phyloP scores from a whole-genome alignment of 2,797 vertebrate species.

The Notamacropus eugenii region DNA sequence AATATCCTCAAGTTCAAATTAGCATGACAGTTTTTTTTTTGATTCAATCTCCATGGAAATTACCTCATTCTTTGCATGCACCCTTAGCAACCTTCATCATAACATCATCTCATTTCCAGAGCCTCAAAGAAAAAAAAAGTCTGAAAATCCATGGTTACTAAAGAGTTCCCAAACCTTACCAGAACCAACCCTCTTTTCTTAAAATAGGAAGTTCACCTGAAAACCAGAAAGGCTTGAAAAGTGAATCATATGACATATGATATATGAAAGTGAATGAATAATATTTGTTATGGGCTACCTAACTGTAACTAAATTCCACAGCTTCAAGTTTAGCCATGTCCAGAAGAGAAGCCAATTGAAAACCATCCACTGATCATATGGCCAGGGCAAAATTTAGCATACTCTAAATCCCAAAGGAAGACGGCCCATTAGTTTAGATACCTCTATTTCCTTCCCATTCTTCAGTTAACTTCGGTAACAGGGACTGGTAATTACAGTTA shows the following conservation, averaged over 20 bases:
- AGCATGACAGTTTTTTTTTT: background rate
- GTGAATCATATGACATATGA: background rate
- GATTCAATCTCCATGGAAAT: slow-evolving; percentile 59
- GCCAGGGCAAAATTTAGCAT: background rate
- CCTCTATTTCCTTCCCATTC: background rate
- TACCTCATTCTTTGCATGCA: background rate
- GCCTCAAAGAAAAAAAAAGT: background rate
- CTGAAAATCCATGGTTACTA: slow-evolving; percentile 26
- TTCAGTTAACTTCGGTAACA: background rate
- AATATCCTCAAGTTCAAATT: slow-evolving; percentile 52
- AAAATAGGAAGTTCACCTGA: slow-evolving; percentile 31
- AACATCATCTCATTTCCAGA: slow-evolving; percentile 33
- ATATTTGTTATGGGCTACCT: background rate
- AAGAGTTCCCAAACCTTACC: background rate
- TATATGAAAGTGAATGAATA: background rate
- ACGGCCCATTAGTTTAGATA: background rate
- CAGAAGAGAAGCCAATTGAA: background rate
- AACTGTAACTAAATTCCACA: background rate
- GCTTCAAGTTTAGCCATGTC: background rate
- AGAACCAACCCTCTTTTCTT: background rate
- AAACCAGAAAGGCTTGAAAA: background rate
- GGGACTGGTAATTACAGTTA: background rate
- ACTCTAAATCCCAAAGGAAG: background rate
- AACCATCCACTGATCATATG: background rate
- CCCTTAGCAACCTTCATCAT: slow-evolving; percentile 35